Base-by-base conservation (phyloP, 1,140 invertebrate species). In the Uloborus diversus region DNA sequence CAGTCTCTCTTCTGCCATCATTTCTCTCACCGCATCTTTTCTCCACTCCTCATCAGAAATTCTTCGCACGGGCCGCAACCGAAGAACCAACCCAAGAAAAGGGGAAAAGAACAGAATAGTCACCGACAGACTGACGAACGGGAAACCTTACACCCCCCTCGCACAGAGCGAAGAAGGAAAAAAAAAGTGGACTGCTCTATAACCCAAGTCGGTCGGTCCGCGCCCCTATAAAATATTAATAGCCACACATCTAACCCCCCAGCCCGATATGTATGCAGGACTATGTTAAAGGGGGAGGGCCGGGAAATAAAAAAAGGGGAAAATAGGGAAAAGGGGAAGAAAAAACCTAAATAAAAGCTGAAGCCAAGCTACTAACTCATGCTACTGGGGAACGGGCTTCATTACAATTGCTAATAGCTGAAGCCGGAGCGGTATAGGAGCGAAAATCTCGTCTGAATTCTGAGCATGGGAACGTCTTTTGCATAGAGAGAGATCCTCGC, bases 321-420 rank as follows among this genome's bases (percentile, higher is more conserved):
- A 11, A 14, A 59, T 32, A 64, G 71, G 25, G 27, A 30, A 35
- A 37, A 23, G 28, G 51, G 49, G 23, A 2, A 56, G n/a, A 69
- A 68, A 68, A 68, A 69, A 69, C 28, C 66, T 69, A 69, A 69
- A 69, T 69, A 71, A 71, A 61, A 57, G 68, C 51, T 53, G 33
- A 49, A 47, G 64, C 53, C 69, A n/a, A 64, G 59, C 71, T 75
- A 75, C 71, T 75, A 75, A 75, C 33, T 75, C 71, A 75, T 75
- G 71, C 71, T 62, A 59, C 57, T 62, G 69, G 71, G 71, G 71
- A 64, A 75, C 51, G 64, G 69, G 71, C 71, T 75, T 75, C 71
- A 75, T 75, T 75, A 75, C 71, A 75, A 75, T 75, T 75, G 71
- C 71, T 75, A 75, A 75, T 75, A 75, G 71, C 71, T 53, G 71